A percentile compares a stretch with the other conserved stretches of the same genome.
Evolutionary conservation across 2,797 vertebrate genomes (phyloP).

Genomic region (Poecile montanus): DNA sequence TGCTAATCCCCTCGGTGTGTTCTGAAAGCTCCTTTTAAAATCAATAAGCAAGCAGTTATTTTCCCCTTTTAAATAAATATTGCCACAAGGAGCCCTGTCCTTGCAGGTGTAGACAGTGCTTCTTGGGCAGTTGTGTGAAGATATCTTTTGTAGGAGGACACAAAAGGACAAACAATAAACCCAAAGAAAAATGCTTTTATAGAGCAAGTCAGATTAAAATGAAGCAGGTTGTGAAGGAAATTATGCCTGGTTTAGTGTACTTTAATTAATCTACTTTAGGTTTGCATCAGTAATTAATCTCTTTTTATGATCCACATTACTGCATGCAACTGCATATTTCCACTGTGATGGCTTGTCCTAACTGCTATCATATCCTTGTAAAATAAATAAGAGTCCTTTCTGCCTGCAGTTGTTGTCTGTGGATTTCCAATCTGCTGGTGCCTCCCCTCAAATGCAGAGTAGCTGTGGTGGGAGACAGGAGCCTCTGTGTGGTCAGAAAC

Average conservation of each 20-base stretch:
- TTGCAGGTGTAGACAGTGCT: not conserved
- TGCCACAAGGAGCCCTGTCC: not conserved
- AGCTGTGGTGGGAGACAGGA: not conserved
- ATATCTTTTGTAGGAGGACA: not conserved
- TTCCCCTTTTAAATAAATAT: not conserved
- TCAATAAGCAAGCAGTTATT: not conserved
- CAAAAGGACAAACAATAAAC: not conserved
- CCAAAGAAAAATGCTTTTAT: constrained; percentile 22
- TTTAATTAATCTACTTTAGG: constrained; percentile 39
- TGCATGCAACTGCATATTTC: not conserved
- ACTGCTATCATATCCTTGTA: constrained; percentile 20
- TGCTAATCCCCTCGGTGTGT: not conserved
- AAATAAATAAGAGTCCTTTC: not conserved
- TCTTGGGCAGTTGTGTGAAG: not conserved
- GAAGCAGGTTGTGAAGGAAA: constrained; percentile 12
- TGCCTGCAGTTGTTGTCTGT: not conserved
- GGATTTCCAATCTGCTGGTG: not conserved
- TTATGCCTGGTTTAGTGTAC: constrained; percentile 8
- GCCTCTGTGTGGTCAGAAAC: not conserved
- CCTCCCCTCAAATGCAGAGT: not conserved
- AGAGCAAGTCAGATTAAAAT: constrained; percentile 16
- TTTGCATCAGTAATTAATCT: constrained; percentile 45
- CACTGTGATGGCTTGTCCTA: not conserved
- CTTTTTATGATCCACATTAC: constrained; percentile 17
- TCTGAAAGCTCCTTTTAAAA: not conserved